phyloP scores from a whole-genome alignment of 1,140 invertebrate genomes.

The Neodiprion fabricii region DNA sequence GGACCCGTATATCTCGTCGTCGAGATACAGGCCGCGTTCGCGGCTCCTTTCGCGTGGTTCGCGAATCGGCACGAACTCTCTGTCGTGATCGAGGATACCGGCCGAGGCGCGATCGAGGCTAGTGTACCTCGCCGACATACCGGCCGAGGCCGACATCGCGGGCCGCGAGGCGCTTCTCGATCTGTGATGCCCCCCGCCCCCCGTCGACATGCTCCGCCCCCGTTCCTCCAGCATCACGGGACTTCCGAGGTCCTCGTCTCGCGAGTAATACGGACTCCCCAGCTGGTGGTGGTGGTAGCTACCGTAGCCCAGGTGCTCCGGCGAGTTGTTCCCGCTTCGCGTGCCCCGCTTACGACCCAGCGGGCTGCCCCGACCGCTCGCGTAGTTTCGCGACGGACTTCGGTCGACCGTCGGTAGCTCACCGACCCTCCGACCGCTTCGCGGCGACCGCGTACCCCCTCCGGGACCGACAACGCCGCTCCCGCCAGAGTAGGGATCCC shows the following conservation, averaged over 20 bases:
- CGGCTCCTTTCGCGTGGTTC: constrained; percentile 71
- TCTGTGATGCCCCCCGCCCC: constrained; percentile 67
- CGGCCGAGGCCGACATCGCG: constrained; percentile 60
- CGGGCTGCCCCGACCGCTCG: constrained; percentile 68
- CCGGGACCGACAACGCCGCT: constrained; percentile 61
- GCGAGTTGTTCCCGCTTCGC: constrained; percentile 67
- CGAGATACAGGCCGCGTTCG: constrained; percentile 72
- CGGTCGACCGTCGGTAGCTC: constrained; percentile 85
- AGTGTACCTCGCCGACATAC: constrained; percentile 73
- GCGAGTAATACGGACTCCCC: constrained; percentile 73
- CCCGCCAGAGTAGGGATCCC: constrained; percentile 71
- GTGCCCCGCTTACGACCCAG: constrained; percentile 64
- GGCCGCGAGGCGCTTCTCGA: constrained; percentile 68
- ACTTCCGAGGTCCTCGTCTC: constrained; percentile 77
- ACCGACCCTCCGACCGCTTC: constrained; percentile 68
- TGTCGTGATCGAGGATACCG: constrained; percentile 69
- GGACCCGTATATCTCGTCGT: constrained; percentile 76
- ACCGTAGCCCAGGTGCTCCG: constrained; percentile 63
- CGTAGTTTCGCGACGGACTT: constrained; percentile 78
- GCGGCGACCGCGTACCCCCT: constrained; percentile 67
- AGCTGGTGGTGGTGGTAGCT: constrained; percentile 68
- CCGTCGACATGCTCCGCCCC: constrained; percentile 66
- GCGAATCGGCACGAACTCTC: constrained; percentile 83
- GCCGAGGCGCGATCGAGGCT: constrained; percentile 75
- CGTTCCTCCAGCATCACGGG: constrained; percentile 72